A percentile compares a stretch with the other conserved stretches of the same genome.
Evolutionary conservation across 2,113 vertebrate genomes (phyloP).

Genomic region (Regulus satrapa): DNA sequence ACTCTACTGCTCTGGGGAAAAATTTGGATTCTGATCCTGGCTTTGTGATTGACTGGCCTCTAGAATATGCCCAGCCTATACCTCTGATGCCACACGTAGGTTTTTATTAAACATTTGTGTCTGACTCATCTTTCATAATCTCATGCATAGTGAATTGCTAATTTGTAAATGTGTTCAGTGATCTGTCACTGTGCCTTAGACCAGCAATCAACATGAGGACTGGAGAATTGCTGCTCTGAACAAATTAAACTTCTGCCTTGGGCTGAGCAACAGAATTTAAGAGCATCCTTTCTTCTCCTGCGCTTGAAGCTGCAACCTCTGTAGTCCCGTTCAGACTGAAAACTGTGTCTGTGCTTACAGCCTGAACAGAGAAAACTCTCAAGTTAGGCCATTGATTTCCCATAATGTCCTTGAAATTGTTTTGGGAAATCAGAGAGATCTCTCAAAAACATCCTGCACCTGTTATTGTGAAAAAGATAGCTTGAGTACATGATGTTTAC

Average conservation of each 20-base stretch:
- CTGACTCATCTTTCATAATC: neutral
- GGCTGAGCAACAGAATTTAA: neutral
- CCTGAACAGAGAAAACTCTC: too few species aligned
- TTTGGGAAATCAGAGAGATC: too few species aligned
- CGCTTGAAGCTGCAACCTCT: neutral
- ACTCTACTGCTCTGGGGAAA: neutral
- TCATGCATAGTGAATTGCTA: neutral
- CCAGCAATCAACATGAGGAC: neutral
- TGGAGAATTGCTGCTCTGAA: neutral
- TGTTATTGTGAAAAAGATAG: too few species aligned
- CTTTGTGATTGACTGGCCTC: neutral
- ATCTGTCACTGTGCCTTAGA: neutral
- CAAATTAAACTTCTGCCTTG: neutral
- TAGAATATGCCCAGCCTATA: neutral
- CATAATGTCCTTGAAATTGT: too few species aligned
- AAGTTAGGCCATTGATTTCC: too few species aligned
- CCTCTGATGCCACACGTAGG: neutral
- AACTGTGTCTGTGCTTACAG: too few species aligned
- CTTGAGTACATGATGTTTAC: too few species aligned
- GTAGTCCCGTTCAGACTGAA: neutral
- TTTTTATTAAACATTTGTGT: neutral
- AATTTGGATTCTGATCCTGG: neutral
- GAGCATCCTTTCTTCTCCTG: neutral
- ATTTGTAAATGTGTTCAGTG: neutral
- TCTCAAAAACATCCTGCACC: too few species aligned